A percentile compares a stretch with the other conserved stretches of the same genome.
Evolutionary conservation across 2,888 invertebrate species (phyloP).

Genomic region (Acrocera orbiculus): DNA sequence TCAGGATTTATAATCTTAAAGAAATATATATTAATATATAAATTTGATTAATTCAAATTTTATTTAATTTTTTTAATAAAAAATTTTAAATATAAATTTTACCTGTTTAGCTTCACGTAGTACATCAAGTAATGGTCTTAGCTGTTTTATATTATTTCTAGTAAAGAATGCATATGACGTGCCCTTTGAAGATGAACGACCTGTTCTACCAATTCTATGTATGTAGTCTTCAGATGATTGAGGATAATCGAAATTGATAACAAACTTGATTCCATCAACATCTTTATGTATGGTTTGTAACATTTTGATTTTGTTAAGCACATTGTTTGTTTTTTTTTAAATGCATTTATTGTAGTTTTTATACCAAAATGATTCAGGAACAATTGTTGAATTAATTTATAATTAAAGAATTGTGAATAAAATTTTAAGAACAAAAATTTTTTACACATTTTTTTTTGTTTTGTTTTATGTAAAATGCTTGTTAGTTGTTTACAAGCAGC

Average conservation of each 20-base stretch:
- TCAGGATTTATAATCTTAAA: conserved; percentile 60
- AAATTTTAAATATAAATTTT: conserved; percentile 15
- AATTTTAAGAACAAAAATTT: too few relatives aligned
- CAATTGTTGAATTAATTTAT: too few relatives aligned
- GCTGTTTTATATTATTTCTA: conserved; percentile 70
- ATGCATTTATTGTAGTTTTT: too few relatives aligned
- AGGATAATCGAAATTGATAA: conserved; percentile 92
- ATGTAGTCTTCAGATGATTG: conserved; percentile 91
- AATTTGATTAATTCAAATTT: background rate
- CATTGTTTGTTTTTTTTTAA: conserved; percentile 1
- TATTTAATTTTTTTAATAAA: background rate
- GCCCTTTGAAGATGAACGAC: conserved; percentile 68
- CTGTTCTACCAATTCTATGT: conserved; percentile 88
- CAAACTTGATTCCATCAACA: conserved; percentile 91
- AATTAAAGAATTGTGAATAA: too few relatives aligned
- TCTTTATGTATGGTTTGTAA: too few relatives aligned
- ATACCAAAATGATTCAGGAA: too few relatives aligned
- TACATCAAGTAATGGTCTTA: conserved; percentile 74
- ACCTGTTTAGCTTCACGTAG: conserved; percentile 81
- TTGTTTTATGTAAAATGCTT: too few relatives aligned
- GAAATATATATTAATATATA: background rate
- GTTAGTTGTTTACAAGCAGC: too few relatives aligned
- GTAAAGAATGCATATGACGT: conserved; percentile 94
- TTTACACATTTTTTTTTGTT: too few relatives aligned
- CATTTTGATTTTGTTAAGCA: background rate